phyloP scores from a whole-genome alignment of 2,113 vertebrate species.

The Lepus timidus region DNA sequence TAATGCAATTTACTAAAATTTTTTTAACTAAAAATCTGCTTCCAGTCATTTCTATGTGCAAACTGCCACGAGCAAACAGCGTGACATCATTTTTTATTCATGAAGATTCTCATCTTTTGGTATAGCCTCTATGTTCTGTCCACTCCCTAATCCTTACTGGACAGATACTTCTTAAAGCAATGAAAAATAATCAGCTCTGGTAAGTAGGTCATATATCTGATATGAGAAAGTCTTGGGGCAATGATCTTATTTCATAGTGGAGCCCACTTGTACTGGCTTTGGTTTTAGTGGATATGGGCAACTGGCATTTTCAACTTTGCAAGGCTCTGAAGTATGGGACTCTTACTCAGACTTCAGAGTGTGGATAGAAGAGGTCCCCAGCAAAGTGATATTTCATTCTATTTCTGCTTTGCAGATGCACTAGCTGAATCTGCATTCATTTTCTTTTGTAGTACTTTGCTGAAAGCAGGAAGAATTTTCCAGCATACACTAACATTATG shows the following conservation, averaged over 20 bases:
- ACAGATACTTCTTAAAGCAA: not conserved
- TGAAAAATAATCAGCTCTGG: not conserved
- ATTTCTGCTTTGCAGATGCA: not conserved
- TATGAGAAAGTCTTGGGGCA: not conserved
- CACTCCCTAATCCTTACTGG: not conserved
- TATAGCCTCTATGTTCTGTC: not conserved
- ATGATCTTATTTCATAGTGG: not conserved
- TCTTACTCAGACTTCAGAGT: not conserved
- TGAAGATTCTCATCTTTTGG: not conserved
- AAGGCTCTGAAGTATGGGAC: not conserved
- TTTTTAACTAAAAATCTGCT: not conserved
- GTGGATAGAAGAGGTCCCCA: not conserved
- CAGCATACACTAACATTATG: not conserved
- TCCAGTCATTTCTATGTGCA: not conserved
- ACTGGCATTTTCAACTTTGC: not conserved
- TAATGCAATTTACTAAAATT: not conserved
- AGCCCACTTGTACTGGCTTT: not conserved
- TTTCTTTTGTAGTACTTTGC: not conserved
- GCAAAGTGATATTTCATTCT: not conserved
- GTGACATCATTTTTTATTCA: not conserved
- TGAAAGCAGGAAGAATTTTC: not conserved
- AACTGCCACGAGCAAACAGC: not conserved
- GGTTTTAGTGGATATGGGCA: not conserved
- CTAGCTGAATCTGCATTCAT: not conserved
- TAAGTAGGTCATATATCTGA: not conserved